phyloP scores from a whole-genome alignment of 2,888 invertebrate genomes.

The Gonocerus acuteangulatus region DNA sequence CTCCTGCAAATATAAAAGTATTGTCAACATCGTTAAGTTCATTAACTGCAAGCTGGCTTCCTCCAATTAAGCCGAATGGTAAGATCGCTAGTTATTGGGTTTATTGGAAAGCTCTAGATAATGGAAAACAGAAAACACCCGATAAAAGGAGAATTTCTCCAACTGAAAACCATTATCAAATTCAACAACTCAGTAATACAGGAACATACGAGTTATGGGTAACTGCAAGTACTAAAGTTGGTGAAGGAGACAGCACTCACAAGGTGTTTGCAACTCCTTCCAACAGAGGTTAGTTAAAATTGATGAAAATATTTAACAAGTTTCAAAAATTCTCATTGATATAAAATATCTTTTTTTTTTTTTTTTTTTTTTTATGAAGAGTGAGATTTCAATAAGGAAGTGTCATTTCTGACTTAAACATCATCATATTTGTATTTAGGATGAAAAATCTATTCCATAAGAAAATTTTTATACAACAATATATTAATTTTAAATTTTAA shows the following conservation, averaged over 20 bases:
- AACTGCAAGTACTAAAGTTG: conserved; percentile 54
- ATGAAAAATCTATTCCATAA: no score
- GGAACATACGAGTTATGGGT: conserved; percentile 56
- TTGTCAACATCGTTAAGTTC: conserved; percentile 52
- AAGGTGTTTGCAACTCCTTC: conserved; percentile 43
- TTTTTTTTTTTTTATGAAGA: no score
- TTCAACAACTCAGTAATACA: conserved; percentile 48
- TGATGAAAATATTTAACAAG: neutral
- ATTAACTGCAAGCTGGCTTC: conserved; percentile 57
- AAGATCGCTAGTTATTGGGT: conserved; percentile 55
- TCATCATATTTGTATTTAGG: no score
- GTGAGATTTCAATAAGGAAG: no score
- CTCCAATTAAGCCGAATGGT: conserved; percentile 57
- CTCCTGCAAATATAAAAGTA: conserved; percentile 56
- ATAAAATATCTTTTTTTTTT: neutral
- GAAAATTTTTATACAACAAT: no score
- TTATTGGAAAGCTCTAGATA: conserved; percentile 42
- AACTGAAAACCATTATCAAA: conserved; percentile 46
- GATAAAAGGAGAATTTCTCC: conserved; percentile 38
- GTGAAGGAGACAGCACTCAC: conserved; percentile 53
- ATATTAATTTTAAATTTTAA: no score
- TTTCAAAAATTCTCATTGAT: neutral
- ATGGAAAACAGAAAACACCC: conserved; percentile 38
- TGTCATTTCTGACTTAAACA: no score
- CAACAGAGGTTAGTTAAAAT: conserved; percentile 32